phyloP scores from a whole-genome alignment of 2,113 vertebrate genomes.

The Chrysochloris asiatica region DNA sequence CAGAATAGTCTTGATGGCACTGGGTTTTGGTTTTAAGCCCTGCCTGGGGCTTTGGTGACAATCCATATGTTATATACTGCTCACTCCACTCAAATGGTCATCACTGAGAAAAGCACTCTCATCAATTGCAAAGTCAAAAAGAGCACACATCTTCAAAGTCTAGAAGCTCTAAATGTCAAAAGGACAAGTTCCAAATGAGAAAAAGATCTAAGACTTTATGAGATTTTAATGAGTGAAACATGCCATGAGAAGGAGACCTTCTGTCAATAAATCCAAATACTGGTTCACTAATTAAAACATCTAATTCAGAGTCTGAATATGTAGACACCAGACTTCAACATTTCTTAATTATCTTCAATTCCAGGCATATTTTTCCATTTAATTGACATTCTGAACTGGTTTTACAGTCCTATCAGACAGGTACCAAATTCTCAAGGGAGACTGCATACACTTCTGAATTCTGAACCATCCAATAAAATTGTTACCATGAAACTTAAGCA shows the following conservation, averaged over 20 bases:
- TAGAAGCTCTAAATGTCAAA: slow-evolving; percentile 51
- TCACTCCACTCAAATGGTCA: not conserved
- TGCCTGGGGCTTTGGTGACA: not conserved
- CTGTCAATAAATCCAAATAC: slow-evolving; percentile 64
- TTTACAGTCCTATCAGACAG: slow-evolving; percentile 48
- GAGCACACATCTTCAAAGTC: not conserved
- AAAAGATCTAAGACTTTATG: slow-evolving; percentile 48
- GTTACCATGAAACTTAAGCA: slow-evolving; percentile 25
- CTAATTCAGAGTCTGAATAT: slow-evolving; percentile 48
- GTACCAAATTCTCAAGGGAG: slow-evolving; percentile 37
- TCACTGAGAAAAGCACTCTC: not conserved
- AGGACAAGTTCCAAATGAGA: slow-evolving; percentile 43
- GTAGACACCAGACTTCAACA: slow-evolving; percentile 64
- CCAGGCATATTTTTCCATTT: slow-evolving; percentile 68
- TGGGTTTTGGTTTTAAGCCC: not conserved
- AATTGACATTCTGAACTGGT: slow-evolving; percentile 64
- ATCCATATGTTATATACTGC: not conserved
- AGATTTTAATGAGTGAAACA: slow-evolving; percentile 66
- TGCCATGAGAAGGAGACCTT: slow-evolving; percentile 51
- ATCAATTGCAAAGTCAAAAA: not conserved
- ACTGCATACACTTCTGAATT: slow-evolving; percentile 44
- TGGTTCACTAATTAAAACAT: slow-evolving; percentile 61
- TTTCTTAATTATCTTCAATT: slow-evolving; percentile 67
- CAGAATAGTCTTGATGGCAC: not conserved
- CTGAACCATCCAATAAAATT: slow-evolving; percentile 16